Base-by-base conservation (phyloP, 2,797 vertebrate genomes). In the Pelochelys cantorii region DNA sequence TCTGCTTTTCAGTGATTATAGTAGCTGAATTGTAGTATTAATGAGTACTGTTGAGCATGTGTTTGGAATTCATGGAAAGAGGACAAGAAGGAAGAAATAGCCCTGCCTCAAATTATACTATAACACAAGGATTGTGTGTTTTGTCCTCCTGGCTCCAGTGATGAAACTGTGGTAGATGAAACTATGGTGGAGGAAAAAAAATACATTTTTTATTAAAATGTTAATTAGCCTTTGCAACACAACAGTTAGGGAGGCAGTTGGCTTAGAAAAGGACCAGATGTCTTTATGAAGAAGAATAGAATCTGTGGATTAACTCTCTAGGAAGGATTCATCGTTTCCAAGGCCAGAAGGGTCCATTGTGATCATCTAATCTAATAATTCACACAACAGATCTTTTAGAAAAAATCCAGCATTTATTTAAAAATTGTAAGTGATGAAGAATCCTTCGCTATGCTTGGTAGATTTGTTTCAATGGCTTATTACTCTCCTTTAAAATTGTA, bases 1-100 rank as follows among this genome's bases (percentile, higher is more conserved):
- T 94, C 74, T 96, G 89, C 86, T 94, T 89, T 87, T 83, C 52
- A 83, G 87, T 83, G 85, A 93, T 83, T 91, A 91, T 83, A 91
- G n/a, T 89, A 97, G 94, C 59, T 93, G 93, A 97, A 71, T 75
- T 96, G 82, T 95, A 81, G 95, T 95, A 92, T 97, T 78, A 84
- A 29, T 93, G 89, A 92, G 93, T 78, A 83, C 80, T 92, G 60
- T 84, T 93, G 81, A 93, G n/a, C 84, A 11, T 68, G 5, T 95
- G 90, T 82, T 81, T 95, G 34, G 34, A 85, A 80, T 79, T 93
- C 4, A 81, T 82, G 87, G 86, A 34, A 93, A n/a, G 92, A 56
- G 77, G 62, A 22, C 34, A 79, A 25, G 59, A 91, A 60, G 22
- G 62, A 94, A 93, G 84, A 77, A 96, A 88, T 14, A 48, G 42